Conservation (phyloP, 64 coral and sea anemone genomes). For the Pocillopora verrucosa region DNA sequence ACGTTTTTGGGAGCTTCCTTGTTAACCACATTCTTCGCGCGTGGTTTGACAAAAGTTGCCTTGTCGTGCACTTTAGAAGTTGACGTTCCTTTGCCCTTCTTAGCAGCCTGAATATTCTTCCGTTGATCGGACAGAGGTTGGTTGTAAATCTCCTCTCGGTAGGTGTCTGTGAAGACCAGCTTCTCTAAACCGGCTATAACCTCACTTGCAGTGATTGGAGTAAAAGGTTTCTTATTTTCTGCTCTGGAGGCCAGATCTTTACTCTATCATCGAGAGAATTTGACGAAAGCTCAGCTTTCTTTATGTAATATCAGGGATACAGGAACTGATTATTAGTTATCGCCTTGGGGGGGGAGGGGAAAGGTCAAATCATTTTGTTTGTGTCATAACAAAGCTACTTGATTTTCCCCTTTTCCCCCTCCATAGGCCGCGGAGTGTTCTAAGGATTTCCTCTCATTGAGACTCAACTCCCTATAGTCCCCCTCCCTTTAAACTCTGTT, state of each 20-base stretch:
- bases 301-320: too few species aligned
- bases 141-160: slow-evolving; percentile 43
- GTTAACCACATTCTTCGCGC: neutral
- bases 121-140: neutral
- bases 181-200: slow-evolving; percentile 72
- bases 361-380: too few species aligned
- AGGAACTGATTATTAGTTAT: too few species aligned
- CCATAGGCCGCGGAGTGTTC: too few species aligned
- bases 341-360: too few species aligned
- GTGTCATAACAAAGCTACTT: too few species aligned
- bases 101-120: neutral
- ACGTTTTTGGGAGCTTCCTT: neutral
- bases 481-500: too few species aligned
- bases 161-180: slow-evolving; percentile 73
- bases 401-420: too few species aligned
- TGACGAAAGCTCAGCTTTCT: too few species aligned
- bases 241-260: slow-evolving; percentile 77
- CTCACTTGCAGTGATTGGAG: slow-evolving; percentile 42
- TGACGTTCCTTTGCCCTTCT: neutral
- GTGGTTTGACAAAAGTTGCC: slow-evolving; percentile 2
- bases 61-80: neutral
- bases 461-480: too few species aligned
- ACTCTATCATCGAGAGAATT: slow-evolving; percentile 25
- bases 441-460: too few species aligned
- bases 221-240: slow-evolving; percentile 47